Conservation (phyloP, 2,888 invertebrate species). For the Taphrorychus bicolor region DNA sequence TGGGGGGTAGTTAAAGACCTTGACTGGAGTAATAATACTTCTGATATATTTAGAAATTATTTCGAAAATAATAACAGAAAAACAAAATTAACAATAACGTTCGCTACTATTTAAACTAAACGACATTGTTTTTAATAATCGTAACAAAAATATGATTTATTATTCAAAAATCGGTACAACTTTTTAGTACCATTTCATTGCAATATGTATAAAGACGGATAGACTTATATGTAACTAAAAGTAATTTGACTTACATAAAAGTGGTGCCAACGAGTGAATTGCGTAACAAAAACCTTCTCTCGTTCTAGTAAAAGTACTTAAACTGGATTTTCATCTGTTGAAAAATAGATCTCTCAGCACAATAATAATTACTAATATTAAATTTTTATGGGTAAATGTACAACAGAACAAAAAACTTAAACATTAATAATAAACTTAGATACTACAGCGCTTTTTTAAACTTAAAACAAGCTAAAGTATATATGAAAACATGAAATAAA, state of each 20-base stretch:
- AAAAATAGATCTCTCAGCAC: too few relatives aligned
- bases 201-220: too few relatives aligned
- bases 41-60: conserved; percentile 27
- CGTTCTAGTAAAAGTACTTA: too few relatives aligned
- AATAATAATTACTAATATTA: too few relatives aligned
- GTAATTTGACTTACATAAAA: too few relatives aligned
- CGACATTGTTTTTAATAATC: background rate
- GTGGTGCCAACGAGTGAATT: too few relatives aligned
- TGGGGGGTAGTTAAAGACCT: background rate
- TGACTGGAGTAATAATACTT: background rate
- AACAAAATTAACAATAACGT: conserved; percentile 17
- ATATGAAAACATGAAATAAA: conserved; percentile 16
- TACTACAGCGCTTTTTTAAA: too few relatives aligned
- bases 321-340: too few relatives aligned
- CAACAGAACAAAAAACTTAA: background rate
- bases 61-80: conserved; percentile 28
- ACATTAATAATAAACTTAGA: background rate
- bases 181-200: too few relatives aligned
- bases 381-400: too few relatives aligned
- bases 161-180: background rate
- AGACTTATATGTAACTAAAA: too few relatives aligned
- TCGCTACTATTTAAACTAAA: conserved; percentile 20
- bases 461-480: background rate
- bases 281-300: too few relatives aligned
- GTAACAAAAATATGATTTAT: background rate